Evolutionary conservation across 2,888 invertebrate genomes (phyloP).

Genomic region (Embidobia sp.): DNA sequence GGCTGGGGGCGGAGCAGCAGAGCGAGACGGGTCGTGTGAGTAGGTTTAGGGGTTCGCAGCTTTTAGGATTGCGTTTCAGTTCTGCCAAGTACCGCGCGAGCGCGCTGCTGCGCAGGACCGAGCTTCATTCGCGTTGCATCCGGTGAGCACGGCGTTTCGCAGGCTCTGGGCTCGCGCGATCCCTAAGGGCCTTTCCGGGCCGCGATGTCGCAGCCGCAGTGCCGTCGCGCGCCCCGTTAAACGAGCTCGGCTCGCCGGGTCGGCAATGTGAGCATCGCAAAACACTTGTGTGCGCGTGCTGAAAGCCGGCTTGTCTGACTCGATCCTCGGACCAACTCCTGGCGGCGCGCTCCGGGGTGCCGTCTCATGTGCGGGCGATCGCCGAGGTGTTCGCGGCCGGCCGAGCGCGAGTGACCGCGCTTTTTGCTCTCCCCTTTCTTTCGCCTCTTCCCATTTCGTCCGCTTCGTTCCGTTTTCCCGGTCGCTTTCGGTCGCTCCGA

Average conservation of each 20-base stretch:
- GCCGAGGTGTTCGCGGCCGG: background rate
- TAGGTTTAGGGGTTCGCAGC: slow-evolving; percentile 58
- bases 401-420: background rate
- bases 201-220: slow-evolving; percentile 48
- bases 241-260: too few species aligned
- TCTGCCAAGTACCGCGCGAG: slow-evolving; percentile 73
- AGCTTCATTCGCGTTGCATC: slow-evolving; percentile 74
- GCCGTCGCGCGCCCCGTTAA: slow-evolving; percentile 72
- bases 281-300: too few species aligned
- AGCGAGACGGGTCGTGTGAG: slow-evolving; percentile 20
- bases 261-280: too few species aligned
- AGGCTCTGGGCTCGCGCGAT: slow-evolving; percentile 45
- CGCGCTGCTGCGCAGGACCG: slow-evolving; percentile 77
- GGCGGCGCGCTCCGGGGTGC: too few species aligned
- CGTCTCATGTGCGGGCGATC: background rate
- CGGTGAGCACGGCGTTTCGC: slow-evolving; percentile 70
- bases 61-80: slow-evolving; percentile 72
- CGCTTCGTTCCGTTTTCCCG: background rate
- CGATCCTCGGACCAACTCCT: too few species aligned
- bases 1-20: slow-evolving; percentile 39
- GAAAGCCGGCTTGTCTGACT: too few species aligned
- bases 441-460: background rate
- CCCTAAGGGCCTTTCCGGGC: slow-evolving; percentile 44
- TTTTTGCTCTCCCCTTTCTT: background rate
- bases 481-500: background rate